Percentiles rank a stretch among this genome's conserved stretches.
phyloP scores from a whole-genome alignment of 2,797 vertebrate species.

The Muraenolepis orangiensis region DNA sequence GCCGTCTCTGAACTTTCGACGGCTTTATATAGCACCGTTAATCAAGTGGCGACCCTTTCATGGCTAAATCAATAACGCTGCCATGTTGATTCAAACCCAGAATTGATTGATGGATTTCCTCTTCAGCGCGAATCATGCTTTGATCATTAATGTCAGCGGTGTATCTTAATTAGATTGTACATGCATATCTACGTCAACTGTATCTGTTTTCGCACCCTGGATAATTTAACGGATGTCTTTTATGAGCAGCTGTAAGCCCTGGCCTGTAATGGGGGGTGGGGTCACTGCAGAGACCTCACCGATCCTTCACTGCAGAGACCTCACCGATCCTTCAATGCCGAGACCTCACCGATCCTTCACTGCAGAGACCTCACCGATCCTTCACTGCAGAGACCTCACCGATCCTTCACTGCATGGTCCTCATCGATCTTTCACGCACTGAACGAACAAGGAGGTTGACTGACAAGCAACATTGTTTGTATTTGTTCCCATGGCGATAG shows the following conservation, averaged over 20 bases:
- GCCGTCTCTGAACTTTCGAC: conserved; percentile 5
- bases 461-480: neutral
- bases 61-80: conserved; percentile 7
- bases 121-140: neutral
- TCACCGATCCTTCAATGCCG: neutral
- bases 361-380: no score
- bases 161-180: neutral
- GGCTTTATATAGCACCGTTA: neutral
- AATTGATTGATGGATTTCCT: neutral
- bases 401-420: neutral
- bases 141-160: neutral
- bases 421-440: neutral
- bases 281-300: neutral
- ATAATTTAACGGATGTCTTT: conserved; percentile 7
- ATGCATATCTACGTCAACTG: conserved; percentile 15
- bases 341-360: no score
- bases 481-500: neutral
- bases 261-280: conserved; percentile 20
- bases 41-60: conserved; percentile 11
- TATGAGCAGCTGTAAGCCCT: conserved; percentile 28
- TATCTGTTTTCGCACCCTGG: conserved; percentile 11
- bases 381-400: no score
- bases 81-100: neutral
- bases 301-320: neutral
- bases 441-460: no score